Evolutionary conservation across 2,797 vertebrate genomes (phyloP), one percentile per base, ranked within the genome.

Genomic region (Garrulus glandarius): DNA sequence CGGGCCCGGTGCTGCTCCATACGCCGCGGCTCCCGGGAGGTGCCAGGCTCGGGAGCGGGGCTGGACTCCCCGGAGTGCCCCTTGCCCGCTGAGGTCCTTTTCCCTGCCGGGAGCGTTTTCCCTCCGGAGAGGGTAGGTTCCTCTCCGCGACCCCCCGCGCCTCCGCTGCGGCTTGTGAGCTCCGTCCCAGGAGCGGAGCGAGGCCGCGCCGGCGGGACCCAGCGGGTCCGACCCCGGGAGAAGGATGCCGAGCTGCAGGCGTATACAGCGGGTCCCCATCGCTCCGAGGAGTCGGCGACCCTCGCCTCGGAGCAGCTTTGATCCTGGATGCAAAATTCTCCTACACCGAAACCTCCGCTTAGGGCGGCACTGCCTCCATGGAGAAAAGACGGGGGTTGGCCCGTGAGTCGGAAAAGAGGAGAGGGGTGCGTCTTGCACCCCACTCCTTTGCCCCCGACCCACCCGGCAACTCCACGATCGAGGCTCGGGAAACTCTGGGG

Each of bases 41-140:
- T 32, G 19, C 49, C 63, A 7, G 70, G 43, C 16, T 43, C 7
- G 23, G 34, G 1, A 56, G 49, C 23, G 32, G 30, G 22, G 4
- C 20, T 18, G 18, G 11, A 6, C 39, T 8, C 15, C 37, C n/a
- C 20, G 12, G 43, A 30, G 5, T 4, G 60, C 72, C 68, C 82
- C 15, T 91, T 44, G 29, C 60, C 82, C 84, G 44, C 63, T 29
- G 86, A 89, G 87, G 13, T 67, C 67, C 52, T 94, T 86, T 89
- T 78, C 18, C 41, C 36, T 8, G 18, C 30, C 30, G 5, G 52
- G 36, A 44, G 27, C 9, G 1, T 22, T 5, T 24, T 46, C 52
- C 32, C 44, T 21, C 11, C 8, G 20, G n/a, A 23, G 15, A 46
- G 21, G 13, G 18, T 4, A 3, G 30, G n/a, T 30, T 7, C 13